phyloP scores from a whole-genome alignment of 2,797 vertebrate species.

The Danio albolineatus region DNA sequence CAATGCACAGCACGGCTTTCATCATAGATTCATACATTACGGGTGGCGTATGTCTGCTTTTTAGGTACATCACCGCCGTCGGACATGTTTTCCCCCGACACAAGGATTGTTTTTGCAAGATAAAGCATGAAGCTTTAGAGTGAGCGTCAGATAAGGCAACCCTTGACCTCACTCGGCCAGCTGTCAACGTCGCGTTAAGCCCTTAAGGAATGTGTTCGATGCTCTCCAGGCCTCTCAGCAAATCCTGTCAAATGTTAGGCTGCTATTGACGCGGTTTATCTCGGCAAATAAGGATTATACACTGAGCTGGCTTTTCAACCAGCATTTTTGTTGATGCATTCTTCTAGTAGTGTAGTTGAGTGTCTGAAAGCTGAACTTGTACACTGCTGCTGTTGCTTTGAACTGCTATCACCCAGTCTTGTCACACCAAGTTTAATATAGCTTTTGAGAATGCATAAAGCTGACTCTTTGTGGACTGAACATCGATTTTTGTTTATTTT shows the following conservation, averaged over 20 bases:
- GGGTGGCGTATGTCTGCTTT: not conserved
- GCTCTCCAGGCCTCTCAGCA: conserved; percentile 74
- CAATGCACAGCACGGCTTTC: conserved; percentile 28
- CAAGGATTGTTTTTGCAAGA: conserved; percentile 39
- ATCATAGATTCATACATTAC: conserved; percentile 18
- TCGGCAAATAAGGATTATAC: conserved; percentile 80
- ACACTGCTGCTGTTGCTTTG: conserved; percentile 6
- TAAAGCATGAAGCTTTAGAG: conserved; percentile 51
- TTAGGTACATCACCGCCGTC: conserved; percentile 60
- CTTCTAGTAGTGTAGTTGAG: not conserved
- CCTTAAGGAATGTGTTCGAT: conserved; percentile 76
- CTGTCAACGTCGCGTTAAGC: conserved; percentile 82
- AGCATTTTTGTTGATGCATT: conserved; percentile 58
- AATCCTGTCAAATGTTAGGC: conserved; percentile 82
- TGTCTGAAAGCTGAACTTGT: conserved; percentile 38
- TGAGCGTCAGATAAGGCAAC: conserved; percentile 65
- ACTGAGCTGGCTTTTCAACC: conserved; percentile 69
- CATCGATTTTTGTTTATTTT: no score
- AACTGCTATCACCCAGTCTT: not conserved
- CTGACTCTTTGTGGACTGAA: not conserved
- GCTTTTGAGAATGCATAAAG: not conserved
- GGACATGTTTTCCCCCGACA: conserved; percentile 52
- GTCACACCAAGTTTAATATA: conserved; percentile 9
- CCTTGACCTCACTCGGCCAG: conserved; percentile 79
- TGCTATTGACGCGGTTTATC: conserved; percentile 83